Conservation (phyloP, 2,888 invertebrate species). For the Resseliella maxima region DNA sequence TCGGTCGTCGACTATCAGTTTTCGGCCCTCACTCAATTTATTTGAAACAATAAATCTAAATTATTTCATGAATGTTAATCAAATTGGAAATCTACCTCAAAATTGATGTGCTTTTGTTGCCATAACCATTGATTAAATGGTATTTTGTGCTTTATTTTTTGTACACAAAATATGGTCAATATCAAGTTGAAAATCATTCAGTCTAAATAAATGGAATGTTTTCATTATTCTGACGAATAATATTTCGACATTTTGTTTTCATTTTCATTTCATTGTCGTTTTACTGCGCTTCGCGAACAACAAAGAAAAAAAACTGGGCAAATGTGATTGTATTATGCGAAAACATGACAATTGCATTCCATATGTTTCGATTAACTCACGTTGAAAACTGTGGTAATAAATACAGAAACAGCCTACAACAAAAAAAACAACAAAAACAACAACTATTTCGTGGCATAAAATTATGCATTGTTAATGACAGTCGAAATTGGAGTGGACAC, state of each 20-base stretch:
- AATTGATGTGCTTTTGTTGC: slow-evolving; percentile 27
- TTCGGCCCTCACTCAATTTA: not conserved
- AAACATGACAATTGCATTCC: slow-evolving; percentile 47
- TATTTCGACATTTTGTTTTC: not conserved
- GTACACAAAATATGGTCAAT: not conserved
- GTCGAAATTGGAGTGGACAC: not conserved
- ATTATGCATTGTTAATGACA: slow-evolving; percentile 36
- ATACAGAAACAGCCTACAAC: too few species aligned
- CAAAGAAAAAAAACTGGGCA: not conserved
- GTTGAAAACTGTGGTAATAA: not conserved
- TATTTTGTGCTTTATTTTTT: not conserved
- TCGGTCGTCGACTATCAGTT: too few species aligned
- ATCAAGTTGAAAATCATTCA: not conserved
- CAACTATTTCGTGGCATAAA: not conserved
- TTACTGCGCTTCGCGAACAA: not conserved
- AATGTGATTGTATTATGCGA: slow-evolving; percentile 1
- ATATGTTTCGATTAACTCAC: slow-evolving; percentile 32
- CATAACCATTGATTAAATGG: not conserved
- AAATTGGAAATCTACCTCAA: slow-evolving; percentile 1
- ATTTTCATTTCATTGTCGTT: not conserved
- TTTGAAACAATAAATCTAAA: slow-evolving; percentile 18
- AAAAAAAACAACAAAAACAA: not conserved
- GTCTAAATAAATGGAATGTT: slow-evolving; percentile 5
- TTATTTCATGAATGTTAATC: slow-evolving; percentile 34
- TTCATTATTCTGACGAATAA: not conserved